Percentiles rank a stretch among this genome's conserved stretches.
Evolutionary conservation across 2,113 vertebrate species (phyloP).

Genomic region (Chauna torquata): DNA sequence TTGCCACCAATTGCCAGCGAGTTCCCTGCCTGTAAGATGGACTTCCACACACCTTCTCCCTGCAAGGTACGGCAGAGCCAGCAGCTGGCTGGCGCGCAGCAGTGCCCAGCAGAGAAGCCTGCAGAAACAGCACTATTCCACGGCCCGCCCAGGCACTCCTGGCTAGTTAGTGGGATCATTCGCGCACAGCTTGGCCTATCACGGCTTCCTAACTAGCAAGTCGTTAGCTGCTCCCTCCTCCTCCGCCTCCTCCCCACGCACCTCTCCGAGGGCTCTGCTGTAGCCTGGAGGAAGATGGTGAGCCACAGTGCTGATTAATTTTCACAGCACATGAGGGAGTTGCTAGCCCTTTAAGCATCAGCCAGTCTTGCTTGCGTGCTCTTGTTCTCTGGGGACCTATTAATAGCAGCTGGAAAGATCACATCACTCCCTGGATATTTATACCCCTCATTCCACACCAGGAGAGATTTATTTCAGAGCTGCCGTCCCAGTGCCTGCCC

Average conservation of each 20-base stretch:
- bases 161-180: not conserved
- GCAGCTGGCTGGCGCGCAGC: not conserved
- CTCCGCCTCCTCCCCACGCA: not conserved
- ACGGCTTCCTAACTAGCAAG: not conserved
- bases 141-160: not conserved
- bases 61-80: not conserved
- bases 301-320: slow-evolving; percentile 55
- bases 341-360: slow-evolving; percentile 82
- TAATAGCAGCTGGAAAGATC: slow-evolving; percentile 88
- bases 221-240: not conserved
- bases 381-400: slow-evolving; percentile 82
- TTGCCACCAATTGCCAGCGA: fast-evolving
- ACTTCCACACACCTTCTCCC: not conserved
- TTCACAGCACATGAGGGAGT: slow-evolving; percentile 61
- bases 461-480: slow-evolving; percentile 83
- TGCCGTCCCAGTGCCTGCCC: slow-evolving; percentile 76
- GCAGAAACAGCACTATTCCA: not conserved
- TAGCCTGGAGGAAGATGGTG: slow-evolving; percentile 32
- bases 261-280: not conserved
- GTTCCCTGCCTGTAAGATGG: not conserved
- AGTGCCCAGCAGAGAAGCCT: fast-evolving
- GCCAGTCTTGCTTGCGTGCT: slow-evolving; percentile 67
- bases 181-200: not conserved
- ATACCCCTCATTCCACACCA: slow-evolving; percentile 84
- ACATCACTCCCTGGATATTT: slow-evolving; percentile 80